Conservation (phyloP, 1,140 invertebrate species). For the Oncopeltus fasciatus region DNA sequence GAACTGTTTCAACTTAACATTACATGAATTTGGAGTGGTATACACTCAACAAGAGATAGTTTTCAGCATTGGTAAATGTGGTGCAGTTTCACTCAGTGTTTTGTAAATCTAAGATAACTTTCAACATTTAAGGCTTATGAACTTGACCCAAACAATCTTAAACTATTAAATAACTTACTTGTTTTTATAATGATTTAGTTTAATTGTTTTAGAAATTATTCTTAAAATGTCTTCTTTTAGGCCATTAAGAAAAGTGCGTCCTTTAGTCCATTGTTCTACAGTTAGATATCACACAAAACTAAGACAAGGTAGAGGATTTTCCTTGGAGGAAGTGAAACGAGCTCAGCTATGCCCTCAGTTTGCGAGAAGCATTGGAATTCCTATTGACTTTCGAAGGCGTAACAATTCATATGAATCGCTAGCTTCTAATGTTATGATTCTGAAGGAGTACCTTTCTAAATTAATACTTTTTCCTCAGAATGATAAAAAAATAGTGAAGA, state of each 20-base stretch:
- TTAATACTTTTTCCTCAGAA: constrained; percentile 92
- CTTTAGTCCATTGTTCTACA: constrained; percentile 86
- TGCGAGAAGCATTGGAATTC: constrained; percentile 84
- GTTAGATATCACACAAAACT: constrained; percentile 82
- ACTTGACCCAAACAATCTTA: too few relatives aligned
- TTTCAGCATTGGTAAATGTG: too few relatives aligned
- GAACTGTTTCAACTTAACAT: too few relatives aligned
- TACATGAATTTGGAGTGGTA: too few relatives aligned
- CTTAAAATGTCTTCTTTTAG: too few relatives aligned
- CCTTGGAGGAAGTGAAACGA: constrained; percentile 84
- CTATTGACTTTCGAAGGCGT: constrained; percentile 82
- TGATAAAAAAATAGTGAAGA: constrained; percentile 67
- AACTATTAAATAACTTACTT: not conserved
- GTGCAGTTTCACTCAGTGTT: too few relatives aligned
- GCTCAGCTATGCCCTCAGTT: constrained; percentile 67
- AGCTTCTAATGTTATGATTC: constrained; percentile 82
- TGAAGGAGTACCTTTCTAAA: constrained; percentile 91
- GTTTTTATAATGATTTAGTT: too few relatives aligned
- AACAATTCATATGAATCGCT: constrained; percentile 94
- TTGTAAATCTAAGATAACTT: too few relatives aligned
- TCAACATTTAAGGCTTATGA: too few relatives aligned
- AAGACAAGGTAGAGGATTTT: constrained; percentile 88
- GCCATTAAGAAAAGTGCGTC: constrained; percentile 72
- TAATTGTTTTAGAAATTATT: too few relatives aligned
- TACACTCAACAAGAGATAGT: too few relatives aligned